phyloP scores from a whole-genome alignment of 35 echinoderm and acorn worm species.

The Heliocidaris erythrogramma region DNA sequence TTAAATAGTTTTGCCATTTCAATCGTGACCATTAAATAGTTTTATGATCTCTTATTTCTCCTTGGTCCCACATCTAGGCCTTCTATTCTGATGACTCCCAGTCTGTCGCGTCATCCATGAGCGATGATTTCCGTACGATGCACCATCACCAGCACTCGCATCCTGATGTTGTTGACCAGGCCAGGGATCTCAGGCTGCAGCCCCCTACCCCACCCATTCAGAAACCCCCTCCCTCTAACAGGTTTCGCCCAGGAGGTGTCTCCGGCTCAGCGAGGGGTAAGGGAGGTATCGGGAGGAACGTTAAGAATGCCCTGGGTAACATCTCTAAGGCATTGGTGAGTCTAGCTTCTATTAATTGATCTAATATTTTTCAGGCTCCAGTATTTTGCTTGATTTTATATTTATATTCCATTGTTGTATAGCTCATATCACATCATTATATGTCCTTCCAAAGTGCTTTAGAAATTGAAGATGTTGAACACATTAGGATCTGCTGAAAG shows the following conservation, averaged over 20 bases:
- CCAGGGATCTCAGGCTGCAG: not conserved
- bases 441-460: no score
- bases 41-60: not conserved
- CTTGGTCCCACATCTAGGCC: not conserved
- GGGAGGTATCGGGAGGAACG: not conserved
- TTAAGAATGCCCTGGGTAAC: not conserved
- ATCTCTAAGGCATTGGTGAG: conserved; percentile 21
- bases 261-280: conserved; percentile 2
- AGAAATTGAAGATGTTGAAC: no score
- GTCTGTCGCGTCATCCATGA: conserved; percentile 10
- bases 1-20: no score
- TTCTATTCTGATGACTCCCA: conserved; percentile 35
- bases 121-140: conserved; percentile 14
- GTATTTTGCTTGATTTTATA: no score
- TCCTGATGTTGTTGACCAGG: not conserved
- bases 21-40: not conserved
- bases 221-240: not conserved
- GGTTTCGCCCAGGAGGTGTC: not conserved
- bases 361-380: no score
- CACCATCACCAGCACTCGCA: not conserved
- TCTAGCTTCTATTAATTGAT: no score
- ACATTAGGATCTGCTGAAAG: no score
- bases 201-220: not conserved
- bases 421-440: no score
- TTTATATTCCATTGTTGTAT: no score